phyloP scores from a whole-genome alignment of 2,113 vertebrate genomes.

The Eira barbara region DNA sequence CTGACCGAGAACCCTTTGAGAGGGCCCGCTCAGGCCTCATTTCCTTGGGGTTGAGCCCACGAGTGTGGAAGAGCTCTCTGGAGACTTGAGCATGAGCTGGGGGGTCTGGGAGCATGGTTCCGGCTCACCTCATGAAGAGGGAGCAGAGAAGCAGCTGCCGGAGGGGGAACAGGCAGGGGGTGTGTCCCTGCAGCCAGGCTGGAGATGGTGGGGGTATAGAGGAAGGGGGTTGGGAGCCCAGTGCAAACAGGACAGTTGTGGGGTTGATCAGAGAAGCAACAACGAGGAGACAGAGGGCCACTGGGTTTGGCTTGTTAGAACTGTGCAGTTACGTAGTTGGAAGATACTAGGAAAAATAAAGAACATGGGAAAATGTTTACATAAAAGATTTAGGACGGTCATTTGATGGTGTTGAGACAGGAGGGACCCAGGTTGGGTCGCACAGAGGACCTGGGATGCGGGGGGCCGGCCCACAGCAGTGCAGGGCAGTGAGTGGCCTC shows the following conservation, averaged over 20 bases:
- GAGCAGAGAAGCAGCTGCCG: not conserved
- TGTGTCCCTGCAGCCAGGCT: not conserved
- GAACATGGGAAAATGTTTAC: not conserved
- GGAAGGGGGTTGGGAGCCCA: not conserved
- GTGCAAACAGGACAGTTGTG: not conserved
- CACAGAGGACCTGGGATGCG: not conserved
- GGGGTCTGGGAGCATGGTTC: not conserved
- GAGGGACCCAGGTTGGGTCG: not conserved
- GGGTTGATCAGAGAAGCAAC: not conserved
- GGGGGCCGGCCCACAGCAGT: not conserved
- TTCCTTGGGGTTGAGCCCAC: not conserved
- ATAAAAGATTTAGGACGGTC: too few relatives aligned
- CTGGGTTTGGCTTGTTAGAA: not conserved
- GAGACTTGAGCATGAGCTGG: not conserved
- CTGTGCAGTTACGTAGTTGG: fast-evolving
- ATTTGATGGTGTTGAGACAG: not conserved
- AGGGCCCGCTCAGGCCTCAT: too few relatives aligned
- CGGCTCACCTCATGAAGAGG: not conserved
- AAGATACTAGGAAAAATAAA: not conserved
- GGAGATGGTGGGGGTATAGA: not conserved
- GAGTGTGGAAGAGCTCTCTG: too few relatives aligned
- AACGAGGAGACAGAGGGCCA: not conserved
- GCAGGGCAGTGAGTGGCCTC: not conserved
- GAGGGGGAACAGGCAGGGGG: too few relatives aligned
- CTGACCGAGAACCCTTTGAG: not conserved